phyloP scores from a whole-genome alignment of 2,113 vertebrate genomes.

The Indicator indicator region DNA sequence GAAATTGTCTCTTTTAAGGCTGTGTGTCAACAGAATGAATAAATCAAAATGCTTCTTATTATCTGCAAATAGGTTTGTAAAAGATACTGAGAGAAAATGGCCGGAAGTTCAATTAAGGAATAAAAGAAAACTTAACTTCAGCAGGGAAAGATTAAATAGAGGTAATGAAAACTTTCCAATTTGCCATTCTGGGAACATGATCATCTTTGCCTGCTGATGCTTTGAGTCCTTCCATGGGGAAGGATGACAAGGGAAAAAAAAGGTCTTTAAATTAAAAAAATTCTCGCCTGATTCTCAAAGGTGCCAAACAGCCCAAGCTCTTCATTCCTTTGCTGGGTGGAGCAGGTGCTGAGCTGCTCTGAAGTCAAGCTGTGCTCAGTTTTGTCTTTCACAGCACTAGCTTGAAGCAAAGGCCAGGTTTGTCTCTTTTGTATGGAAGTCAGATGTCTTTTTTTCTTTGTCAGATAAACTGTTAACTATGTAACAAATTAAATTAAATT shows the following conservation, averaged over 20 bases:
- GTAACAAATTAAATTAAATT: slow-evolving; percentile 11
- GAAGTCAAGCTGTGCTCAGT: slow-evolving; percentile 61
- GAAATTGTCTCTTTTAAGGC: neutral
- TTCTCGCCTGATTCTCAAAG: slow-evolving; percentile 58
- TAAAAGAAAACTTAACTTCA: slow-evolving; percentile 32
- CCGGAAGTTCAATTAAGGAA: slow-evolving; percentile 33
- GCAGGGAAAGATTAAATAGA: slow-evolving; percentile 27
- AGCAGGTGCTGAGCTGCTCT: slow-evolving; percentile 60
- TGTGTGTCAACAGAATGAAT: slow-evolving; percentile 18
- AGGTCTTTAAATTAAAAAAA: slow-evolving; percentile 69
- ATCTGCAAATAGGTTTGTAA: neutral
- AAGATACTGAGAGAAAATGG: slow-evolving; percentile 17
- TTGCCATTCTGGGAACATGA: slow-evolving; percentile 27
- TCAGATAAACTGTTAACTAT: slow-evolving; percentile 18
- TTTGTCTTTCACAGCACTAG: slow-evolving; percentile 51
- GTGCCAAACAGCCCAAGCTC: slow-evolving; percentile 60
- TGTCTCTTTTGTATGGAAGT: slow-evolving; percentile 36
- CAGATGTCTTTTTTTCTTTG: slow-evolving; percentile 1
- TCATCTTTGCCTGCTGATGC: slow-evolving; percentile 41
- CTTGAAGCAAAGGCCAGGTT: slow-evolving; percentile 32
- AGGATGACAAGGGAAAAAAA: slow-evolving; percentile 53
- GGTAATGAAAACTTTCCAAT: slow-evolving; percentile 54
- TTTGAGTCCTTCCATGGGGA: slow-evolving; percentile 56
- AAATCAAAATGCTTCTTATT: slow-evolving; percentile 25
- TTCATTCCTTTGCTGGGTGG: slow-evolving; percentile 52